A percentile compares a stretch with the other conserved stretches of the same genome.
Evolutionary conservation across 2,888 invertebrate species (phyloP).

Genomic region (Diaphora mendica): DNA sequence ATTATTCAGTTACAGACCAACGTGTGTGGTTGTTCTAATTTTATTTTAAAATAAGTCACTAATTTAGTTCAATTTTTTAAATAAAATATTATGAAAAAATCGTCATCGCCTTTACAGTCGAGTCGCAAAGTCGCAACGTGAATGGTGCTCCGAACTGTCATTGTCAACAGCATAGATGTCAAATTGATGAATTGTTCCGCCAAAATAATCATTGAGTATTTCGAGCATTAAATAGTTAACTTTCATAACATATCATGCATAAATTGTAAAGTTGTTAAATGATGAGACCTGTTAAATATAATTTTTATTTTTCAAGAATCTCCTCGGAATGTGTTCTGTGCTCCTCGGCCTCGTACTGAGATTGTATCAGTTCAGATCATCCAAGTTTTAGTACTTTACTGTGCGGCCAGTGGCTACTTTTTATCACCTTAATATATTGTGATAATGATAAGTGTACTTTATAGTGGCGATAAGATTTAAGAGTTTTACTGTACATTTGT

Average conservation of each 20-base stretch:
- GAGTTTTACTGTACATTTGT: constrained; percentile 1
- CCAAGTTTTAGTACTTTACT: background rate
- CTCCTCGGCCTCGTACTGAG: background rate
- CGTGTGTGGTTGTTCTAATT: background rate
- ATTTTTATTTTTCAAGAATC: background rate
- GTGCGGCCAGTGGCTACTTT: background rate
- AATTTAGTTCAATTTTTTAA: no score
- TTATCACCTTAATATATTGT: constrained; percentile 4
- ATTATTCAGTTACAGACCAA: no score
- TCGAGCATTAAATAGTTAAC: background rate
- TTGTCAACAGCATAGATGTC: background rate
- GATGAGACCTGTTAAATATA: background rate
- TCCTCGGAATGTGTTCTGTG: no score
- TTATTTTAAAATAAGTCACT: no score
- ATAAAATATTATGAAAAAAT: no score
- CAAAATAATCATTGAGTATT: background rate
- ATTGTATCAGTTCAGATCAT: background rate
- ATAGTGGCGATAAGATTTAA: constrained; percentile 20
- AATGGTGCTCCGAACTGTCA: background rate
- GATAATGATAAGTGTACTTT: constrained; percentile 19
- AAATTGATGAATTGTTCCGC: background rate
- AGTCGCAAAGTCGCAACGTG: background rate
- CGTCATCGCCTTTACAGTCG: no score
- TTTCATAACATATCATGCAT: background rate
- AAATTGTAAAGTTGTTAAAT: background rate